These are phyloP conservation scores for Laticauda colubrina DNA, from an alignment of 2,113 vertebrate species.

Conservation along the genomic window DNA sequence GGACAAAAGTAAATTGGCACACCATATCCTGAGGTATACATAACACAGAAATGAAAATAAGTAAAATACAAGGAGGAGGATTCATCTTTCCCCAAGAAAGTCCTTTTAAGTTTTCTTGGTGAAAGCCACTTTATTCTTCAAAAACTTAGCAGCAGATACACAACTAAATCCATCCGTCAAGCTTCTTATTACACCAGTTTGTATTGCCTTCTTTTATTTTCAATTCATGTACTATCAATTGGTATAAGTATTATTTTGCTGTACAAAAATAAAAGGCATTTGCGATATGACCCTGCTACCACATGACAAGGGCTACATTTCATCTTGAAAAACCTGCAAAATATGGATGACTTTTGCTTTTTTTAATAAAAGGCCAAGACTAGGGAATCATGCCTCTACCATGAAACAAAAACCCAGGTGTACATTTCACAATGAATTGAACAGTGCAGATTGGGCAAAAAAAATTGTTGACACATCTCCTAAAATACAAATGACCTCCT, in stretches of 20 bases:
- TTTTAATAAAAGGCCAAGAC: constrained; percentile 7
- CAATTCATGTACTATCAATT: not conserved
- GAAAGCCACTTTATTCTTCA: not conserved
- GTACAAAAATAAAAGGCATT: not conserved
- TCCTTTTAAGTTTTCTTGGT: not conserved
- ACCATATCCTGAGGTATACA: not conserved
- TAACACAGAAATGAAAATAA: not conserved
- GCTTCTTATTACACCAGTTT: not conserved
- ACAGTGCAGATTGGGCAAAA: constrained; percentile 76
- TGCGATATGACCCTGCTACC: not conserved
- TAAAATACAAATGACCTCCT: constrained; percentile 85
- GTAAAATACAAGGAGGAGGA: not conserved
- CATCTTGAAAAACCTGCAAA: constrained; percentile 20
- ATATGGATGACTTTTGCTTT: constrained; percentile 24
- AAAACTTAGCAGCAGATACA: not conserved
- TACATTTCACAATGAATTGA: constrained; percentile 69
- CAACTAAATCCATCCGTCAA: not conserved
- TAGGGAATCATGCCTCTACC: constrained; percentile 8
- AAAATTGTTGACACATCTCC: constrained; percentile 79
- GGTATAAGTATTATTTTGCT: not conserved
- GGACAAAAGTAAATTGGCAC: not conserved
- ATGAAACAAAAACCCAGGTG: constrained; percentile 58
- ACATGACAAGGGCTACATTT: not conserved
- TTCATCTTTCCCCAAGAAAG: not conserved
- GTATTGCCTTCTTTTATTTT: not conserved